Percentiles rank a stretch among this genome's conserved stretches.
phyloP scores from a whole-genome alignment of 2,888 invertebrate species.

The Noctua janthe region DNA sequence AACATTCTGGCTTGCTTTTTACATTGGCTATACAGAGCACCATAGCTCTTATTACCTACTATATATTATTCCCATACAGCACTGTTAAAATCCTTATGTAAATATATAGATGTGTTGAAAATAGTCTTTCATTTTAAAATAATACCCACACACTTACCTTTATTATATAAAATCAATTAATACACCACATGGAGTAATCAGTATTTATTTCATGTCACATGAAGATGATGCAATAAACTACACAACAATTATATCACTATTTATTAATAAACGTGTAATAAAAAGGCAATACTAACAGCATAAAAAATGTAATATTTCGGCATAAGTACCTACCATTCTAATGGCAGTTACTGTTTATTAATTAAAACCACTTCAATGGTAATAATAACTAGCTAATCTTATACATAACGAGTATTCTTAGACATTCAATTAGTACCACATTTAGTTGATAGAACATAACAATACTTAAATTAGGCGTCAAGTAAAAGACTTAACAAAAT shows the following conservation, averaged over 20 bases:
- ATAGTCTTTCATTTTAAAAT: conserved; percentile 79
- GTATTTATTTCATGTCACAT: conserved; percentile 63
- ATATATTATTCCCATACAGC: conserved; percentile 86
- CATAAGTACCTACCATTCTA: neutral
- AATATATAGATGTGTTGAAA: conserved; percentile 90
- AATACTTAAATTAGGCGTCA: neutral
- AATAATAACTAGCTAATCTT: conserved; percentile 28
- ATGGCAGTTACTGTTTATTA: neutral
- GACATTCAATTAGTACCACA: conserved; percentile 52
- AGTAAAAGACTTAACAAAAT: neutral
- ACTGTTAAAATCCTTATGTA: conserved; percentile 89
- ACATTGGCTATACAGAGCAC: conserved; percentile 76
- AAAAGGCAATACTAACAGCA: conserved; percentile 32
- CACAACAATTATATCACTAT: conserved; percentile 44
- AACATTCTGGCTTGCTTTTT: conserved; percentile 82
- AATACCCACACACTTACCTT: neutral
- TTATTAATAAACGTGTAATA: conserved; percentile 32
- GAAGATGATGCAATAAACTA: conserved; percentile 41
- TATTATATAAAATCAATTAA: conserved; percentile 30
- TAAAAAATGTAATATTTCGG: conserved; percentile 24
- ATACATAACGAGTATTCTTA: conserved; percentile 33
- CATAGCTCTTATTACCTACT: conserved; percentile 80
- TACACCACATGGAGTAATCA: conserved; percentile 45
- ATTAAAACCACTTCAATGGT: conserved; percentile 20
- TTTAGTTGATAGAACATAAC: conserved; percentile 15